Evolutionary conservation across 1,140 invertebrate genomes (phyloP).

Genomic region (Matsumurasca onukii): DNA sequence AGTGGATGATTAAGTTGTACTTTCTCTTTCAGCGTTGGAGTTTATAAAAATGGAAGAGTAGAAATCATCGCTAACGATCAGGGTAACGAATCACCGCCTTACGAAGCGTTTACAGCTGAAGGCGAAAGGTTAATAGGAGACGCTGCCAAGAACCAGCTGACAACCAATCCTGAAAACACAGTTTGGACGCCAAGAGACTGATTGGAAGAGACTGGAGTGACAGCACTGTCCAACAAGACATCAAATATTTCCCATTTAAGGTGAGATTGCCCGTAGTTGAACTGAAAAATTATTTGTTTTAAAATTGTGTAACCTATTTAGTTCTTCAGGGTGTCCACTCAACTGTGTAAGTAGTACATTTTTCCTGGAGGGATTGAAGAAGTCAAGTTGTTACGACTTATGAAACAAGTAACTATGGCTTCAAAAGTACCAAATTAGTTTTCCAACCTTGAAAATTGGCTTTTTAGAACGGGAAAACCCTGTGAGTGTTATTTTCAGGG

Average conservation of each 20-base stretch:
- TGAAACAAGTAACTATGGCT: too few relatives aligned
- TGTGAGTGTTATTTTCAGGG: too few relatives aligned
- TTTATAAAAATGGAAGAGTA: slow-evolving; percentile 96
- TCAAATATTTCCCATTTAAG: slow-evolving; percentile 91
- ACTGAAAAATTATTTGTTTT: neutral
- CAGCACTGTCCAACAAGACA: slow-evolving; percentile 84
- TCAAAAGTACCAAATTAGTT: too few relatives aligned
- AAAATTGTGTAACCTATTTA: neutral
- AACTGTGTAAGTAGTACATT: neutral
- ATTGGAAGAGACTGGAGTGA: slow-evolving; percentile 95
- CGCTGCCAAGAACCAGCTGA: slow-evolving; percentile 97
- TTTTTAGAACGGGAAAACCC: too few relatives aligned
- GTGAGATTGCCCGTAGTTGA: slow-evolving; percentile 46
- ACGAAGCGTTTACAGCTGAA: slow-evolving; percentile 94
- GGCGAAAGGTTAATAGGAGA: slow-evolving; percentile 97
- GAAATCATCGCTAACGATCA: slow-evolving; percentile 99
- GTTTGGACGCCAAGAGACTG: slow-evolving; percentile 96
- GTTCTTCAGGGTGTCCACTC: neutral
- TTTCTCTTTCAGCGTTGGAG: slow-evolving; percentile 82
- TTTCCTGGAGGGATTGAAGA: too few relatives aligned
- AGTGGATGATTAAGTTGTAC: neutral
- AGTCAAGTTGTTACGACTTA: too few relatives aligned
- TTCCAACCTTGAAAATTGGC: too few relatives aligned
- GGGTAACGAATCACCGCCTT: slow-evolving; percentile 97
- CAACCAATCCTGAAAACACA: slow-evolving; percentile 96